Evolutionary conservation across 1,140 invertebrate genomes (phyloP), one percentile per base, ranked within the genome.

Genomic region (Neodiprion virginianus): DNA sequence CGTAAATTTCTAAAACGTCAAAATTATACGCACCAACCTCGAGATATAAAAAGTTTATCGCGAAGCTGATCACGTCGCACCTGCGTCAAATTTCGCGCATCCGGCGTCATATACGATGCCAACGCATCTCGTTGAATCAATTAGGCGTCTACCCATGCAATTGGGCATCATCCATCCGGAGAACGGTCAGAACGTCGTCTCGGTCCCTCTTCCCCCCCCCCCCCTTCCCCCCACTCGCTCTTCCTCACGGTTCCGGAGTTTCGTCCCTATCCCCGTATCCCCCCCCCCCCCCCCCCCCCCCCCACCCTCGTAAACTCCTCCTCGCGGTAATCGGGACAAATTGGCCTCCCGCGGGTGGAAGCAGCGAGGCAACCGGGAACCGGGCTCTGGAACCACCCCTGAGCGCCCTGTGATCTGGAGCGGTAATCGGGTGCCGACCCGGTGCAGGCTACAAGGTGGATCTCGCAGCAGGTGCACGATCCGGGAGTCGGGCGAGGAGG

Each of bases 261-360:
- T 17, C 53, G 68, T 67, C 68, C 17, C 48, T 17, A 50, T n/a
- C 65, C 49, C 65, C 21, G 10, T 49, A 12, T 47, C 28, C 28
- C 65, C 68, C 7, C 11, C 50, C 71, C 73, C 69, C 69, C 69
- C 68, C 50, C 14, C 53, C 53, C 28, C n/a, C n/a, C n/a, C n/a
- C n/a, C n/a, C n/a, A n/a, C 0, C n/a, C 53, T 8, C 11, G 53
- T 17, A 61, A 61, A 61, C 53, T 61, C 53, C 53, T 61, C 53
- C 53, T 7, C 53, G 7, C 53, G n/a, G 53, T 61, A 61, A 61
- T 61, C 53, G 53, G 53, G 53, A 61, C 53, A 61, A 61, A 61
- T 61, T 61, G 53, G 53, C n/a, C 53, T 61, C 53, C 53, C 53
- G 53, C 53, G 53, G 53, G 53, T 61, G 53, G 53, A 61, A 17